Conservation (phyloP, 2,888 invertebrate species). For the Pristionchus arcanus region DNA sequence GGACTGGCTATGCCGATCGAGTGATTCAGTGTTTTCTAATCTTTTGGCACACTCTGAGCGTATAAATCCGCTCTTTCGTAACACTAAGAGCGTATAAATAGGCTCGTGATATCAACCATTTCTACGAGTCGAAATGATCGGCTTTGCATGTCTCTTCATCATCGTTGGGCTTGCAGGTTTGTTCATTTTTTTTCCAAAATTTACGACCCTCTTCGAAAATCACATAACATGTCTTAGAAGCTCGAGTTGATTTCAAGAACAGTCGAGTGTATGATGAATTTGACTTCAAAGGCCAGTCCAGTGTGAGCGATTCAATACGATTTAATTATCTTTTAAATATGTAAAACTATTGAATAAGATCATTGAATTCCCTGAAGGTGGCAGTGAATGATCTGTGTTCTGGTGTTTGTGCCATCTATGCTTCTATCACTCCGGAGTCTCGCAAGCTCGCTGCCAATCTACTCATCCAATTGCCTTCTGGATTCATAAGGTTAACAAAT, state of each 20-base stretch:
- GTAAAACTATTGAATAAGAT: neutral
- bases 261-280: no score
- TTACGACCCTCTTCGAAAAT: neutral
- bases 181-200: neutral
- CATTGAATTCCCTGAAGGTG: neutral
- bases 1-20: no score
- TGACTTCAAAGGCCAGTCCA: conserved; percentile 1
- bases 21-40: no score
- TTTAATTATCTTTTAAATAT: no score
- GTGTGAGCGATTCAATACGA: neutral
- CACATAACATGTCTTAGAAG: no score
- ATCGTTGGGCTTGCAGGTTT: neutral
- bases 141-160: neutral
- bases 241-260: neutral
- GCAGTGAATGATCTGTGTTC: neutral
- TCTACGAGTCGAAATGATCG: neutral
- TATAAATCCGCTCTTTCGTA: neutral
- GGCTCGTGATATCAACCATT: neutral
- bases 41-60: no score
- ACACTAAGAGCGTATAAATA: neutral
- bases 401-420: neutral
- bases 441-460: neutral
- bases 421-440: neutral
- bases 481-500: neutral
- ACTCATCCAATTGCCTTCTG: neutral